A percentile compares a stretch with the other conserved stretches of the same genome.
Evolutionary conservation across 1,140 invertebrate genomes (phyloP).

Genomic region (Dolichoris vasculosae): DNA sequence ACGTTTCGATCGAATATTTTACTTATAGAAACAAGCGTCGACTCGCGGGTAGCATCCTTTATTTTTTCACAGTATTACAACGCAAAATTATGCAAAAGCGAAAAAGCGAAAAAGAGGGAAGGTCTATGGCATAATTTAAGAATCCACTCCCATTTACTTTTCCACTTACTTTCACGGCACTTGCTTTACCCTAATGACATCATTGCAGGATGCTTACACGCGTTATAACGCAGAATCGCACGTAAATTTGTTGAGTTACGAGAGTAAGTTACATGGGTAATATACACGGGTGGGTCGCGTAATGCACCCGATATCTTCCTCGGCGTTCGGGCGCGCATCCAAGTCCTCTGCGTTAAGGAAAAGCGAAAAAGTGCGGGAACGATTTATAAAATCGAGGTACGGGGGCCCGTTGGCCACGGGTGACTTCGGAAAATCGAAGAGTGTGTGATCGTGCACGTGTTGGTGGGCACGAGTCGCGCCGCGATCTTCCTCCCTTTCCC

Average conservation of each 20-base stretch:
- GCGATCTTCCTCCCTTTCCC: not conserved
- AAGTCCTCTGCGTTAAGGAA: not conserved
- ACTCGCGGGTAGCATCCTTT: too few relatives aligned
- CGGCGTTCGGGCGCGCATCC: not conserved
- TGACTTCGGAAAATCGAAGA: not conserved
- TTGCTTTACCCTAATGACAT: conserved; percentile 36
- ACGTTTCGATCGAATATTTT: too few relatives aligned
- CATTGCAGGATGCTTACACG: not conserved
- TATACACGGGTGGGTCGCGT: not conserved
- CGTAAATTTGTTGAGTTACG: not conserved
- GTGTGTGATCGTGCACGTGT: not conserved
- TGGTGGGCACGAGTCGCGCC: not conserved
- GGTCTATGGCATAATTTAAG: not conserved
- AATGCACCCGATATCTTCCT: not conserved
- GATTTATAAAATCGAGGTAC: not conserved
- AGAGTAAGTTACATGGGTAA: not conserved
- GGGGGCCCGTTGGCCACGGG: not conserved
- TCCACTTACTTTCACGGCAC: not conserved
- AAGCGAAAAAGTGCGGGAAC: not conserved
- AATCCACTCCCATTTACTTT: conserved; percentile 9
- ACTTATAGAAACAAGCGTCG: too few relatives aligned
- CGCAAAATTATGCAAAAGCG: not conserved
- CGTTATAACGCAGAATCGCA: not conserved
- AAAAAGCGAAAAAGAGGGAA: not conserved
- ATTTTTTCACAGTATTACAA: too few relatives aligned